Evolutionary conservation across 1,140 invertebrate species (phyloP).

Genomic region (Trichonephila inaurata): DNA sequence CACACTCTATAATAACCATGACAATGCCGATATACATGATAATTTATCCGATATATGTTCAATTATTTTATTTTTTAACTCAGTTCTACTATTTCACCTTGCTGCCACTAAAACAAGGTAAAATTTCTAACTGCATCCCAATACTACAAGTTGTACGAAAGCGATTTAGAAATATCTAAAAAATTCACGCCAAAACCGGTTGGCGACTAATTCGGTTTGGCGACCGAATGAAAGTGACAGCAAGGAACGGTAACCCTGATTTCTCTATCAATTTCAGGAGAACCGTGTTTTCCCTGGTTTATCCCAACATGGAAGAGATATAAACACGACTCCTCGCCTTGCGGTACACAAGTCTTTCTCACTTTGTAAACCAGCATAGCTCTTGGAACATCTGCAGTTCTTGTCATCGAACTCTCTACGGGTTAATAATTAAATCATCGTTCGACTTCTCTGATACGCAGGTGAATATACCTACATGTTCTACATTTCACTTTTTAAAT

Average conservation of each 20-base stretch:
- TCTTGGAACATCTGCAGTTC: background rate
- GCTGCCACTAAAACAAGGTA: too few relatives aligned
- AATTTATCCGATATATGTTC: too few relatives aligned
- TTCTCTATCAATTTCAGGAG: background rate
- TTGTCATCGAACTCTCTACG: background rate
- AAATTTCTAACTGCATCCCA: too few relatives aligned
- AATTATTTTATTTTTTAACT: too few relatives aligned
- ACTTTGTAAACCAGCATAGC: background rate
- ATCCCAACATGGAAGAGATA: background rate
- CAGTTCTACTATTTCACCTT: too few relatives aligned
- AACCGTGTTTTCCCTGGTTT: background rate
- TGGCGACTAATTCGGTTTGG: background rate
- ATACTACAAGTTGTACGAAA: too few relatives aligned
- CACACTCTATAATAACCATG: too few relatives aligned
- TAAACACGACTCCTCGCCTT: background rate
- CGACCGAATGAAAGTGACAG: conserved; percentile 6
- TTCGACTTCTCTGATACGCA: background rate
- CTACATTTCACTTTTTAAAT: background rate
- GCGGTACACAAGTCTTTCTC: background rate
- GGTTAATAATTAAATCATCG: background rate
- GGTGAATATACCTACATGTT: background rate
- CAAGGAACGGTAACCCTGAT: background rate
- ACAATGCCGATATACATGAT: too few relatives aligned
- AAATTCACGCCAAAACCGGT: background rate
- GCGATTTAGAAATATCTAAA: too few relatives aligned